Evolutionary conservation across 2,113 vertebrate species (phyloP).

Genomic region (Blennius ocellaris): DNA sequence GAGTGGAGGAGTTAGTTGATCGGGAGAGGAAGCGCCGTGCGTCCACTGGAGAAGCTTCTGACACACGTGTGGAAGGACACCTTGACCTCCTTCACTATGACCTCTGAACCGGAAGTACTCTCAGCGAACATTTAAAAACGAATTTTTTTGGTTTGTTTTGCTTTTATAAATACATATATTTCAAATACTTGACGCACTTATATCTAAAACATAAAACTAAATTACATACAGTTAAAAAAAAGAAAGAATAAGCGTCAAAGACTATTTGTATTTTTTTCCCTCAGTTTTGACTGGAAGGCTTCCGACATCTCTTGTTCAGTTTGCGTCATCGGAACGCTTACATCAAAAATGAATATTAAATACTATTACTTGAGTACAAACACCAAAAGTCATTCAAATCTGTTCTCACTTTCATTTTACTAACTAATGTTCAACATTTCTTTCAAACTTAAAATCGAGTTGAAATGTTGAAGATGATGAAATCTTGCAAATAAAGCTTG

Average conservation of each 20-base stretch:
- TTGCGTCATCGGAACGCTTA: too few species aligned
- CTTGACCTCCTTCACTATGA: constrained; percentile 78
- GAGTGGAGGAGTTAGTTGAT: neutral
- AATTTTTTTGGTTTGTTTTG: too few species aligned
- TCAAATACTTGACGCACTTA: neutral
- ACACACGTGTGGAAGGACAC: constrained; percentile 86
- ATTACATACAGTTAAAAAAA: neutral
- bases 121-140: neutral
- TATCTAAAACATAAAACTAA: neutral
- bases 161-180: neutral
- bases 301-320: neutral
- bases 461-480: too few species aligned
- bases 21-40: fast-evolving
- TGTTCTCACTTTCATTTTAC: too few species aligned
- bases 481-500: too few species aligned
- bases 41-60: neutral
- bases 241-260: neutral
- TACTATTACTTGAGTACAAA: too few species aligned
- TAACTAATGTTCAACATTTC: too few species aligned
- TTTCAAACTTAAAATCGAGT: too few species aligned
- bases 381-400: too few species aligned
- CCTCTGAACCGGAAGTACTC: constrained; percentile 74
- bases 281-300: neutral
- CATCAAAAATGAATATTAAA: too few species aligned
- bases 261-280: neutral